Percentiles rank a stretch among this genome's conserved stretches.
phyloP scores from a whole-genome alignment of 2,797 vertebrate species.

The Lithobates sylvaticus region DNA sequence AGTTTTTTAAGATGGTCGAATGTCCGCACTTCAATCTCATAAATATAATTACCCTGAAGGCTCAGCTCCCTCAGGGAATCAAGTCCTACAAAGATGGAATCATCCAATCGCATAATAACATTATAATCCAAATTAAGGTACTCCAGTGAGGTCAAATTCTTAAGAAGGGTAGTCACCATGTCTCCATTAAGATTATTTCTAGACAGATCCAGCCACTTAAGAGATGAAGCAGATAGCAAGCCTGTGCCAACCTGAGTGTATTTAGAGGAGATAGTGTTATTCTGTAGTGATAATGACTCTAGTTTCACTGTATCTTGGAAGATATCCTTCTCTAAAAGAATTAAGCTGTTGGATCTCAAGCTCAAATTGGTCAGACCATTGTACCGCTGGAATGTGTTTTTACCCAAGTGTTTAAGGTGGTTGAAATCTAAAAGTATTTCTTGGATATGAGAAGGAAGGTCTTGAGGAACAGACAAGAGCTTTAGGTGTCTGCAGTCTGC shows the following conservation, averaged over 20 bases:
- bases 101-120: conserved; percentile 84
- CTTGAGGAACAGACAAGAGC: conserved; percentile 77
- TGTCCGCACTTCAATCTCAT: conserved; percentile 86
- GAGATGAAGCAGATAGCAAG: conserved; percentile 73
- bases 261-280: conserved; percentile 81
- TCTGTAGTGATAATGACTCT: conserved; percentile 79
- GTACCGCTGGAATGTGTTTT: conserved; percentile 79
- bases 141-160: conserved; percentile 86
- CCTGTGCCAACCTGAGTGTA: conserved; percentile 78
- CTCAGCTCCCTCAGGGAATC: conserved; percentile 84
- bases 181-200: conserved; percentile 85
- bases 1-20: conserved; percentile 82
- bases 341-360: conserved; percentile 79
- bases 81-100: conserved; percentile 79
- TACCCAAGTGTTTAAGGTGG: conserved; percentile 78
- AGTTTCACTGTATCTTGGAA: conserved; percentile 78
- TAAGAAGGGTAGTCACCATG: conserved; percentile 80
- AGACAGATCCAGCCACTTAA: conserved; percentile 86
- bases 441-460: conserved; percentile 72
- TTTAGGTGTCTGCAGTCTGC: conserved; percentile 77
- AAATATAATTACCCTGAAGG: conserved; percentile 90
- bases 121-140: conserved; percentile 88
- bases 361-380: conserved; percentile 79
- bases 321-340: conserved; percentile 70
- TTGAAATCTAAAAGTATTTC: conserved; percentile 88